Evolutionary conservation across 2,113 vertebrate species (phyloP), one percentile per base, ranked within the genome.

Genomic region (Zapornia atra): DNA sequence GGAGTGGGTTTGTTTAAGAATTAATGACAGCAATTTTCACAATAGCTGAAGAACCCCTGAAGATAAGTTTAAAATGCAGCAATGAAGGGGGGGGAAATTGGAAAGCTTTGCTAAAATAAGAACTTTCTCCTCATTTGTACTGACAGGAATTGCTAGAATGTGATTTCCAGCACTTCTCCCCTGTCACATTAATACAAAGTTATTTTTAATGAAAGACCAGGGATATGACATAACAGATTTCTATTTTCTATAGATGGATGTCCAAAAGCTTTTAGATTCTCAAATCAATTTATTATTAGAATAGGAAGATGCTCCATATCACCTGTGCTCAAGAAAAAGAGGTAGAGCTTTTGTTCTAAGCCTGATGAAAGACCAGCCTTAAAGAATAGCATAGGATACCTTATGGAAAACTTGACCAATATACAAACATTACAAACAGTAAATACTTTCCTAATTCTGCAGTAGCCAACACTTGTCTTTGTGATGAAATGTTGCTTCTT

Each of bases 251-350:
- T 97, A 98, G 88, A 96, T 97, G 60, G 77, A 96, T 97, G 87
- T 57, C 77, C 70, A 92, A 97, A 97, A 97, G 94, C 70, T 98
- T 98, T 98, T 97, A 97, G 82, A 96, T 86, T 96, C 97, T 95
- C 88, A 82, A 92, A 98, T 96, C 86, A 94, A 96, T 97, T 97
- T 96, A 86, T 97, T 95, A 91, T 31, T 89, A 96, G 48, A 96
- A 97, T 4, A 44, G 87, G 81, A 96, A 97, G 96, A 94, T 96
- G 86, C 22, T 88, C 19, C 44, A 81, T 82, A 85, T 97, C 94
- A 97, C 56, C 94, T 95, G 9, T 87, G 46, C 42, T 70, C 56
- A 96, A 92, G 53, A 76, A 96, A 91, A 90, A 97, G 34, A 93
- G 51, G 79, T 78, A 94, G 20, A 90, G 91, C 77, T 98, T 97